Conservation (phyloP, 2,113 vertebrate genomes). For the Megaceryle maxima region DNA sequence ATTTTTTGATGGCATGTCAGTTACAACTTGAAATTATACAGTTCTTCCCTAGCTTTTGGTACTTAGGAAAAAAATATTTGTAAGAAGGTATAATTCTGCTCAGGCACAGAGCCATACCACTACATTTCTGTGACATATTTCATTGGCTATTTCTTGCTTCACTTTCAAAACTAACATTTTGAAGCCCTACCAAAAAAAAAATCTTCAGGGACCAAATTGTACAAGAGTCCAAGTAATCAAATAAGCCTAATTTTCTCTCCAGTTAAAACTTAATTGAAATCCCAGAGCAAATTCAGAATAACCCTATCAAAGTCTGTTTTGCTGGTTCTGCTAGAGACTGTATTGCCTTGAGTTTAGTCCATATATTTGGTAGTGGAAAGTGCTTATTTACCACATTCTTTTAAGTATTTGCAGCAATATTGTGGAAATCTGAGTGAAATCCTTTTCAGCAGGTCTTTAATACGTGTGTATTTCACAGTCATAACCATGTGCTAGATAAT, state of each 20-base stretch:
- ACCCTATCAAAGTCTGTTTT: fast-evolving
- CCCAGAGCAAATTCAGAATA: not conserved
- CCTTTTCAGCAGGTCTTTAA: not conserved
- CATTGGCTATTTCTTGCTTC: not conserved
- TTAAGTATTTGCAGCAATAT: not conserved
- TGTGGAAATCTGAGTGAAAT: not conserved
- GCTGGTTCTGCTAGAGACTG: not conserved
- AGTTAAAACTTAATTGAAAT: not conserved
- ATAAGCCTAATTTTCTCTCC: not conserved
- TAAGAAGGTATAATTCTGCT: not conserved
- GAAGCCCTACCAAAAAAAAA: not conserved
- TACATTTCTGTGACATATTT: not conserved
- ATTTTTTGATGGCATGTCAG: not conserved
- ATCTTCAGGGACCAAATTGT: not conserved
- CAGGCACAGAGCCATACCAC: not conserved
- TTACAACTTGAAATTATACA: not conserved
- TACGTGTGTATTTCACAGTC: not conserved
- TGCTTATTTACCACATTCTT: not conserved
- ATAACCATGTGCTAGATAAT: not conserved
- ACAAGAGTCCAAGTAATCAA: not conserved
- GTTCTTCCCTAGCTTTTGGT: not conserved
- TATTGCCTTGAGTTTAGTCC: not conserved
- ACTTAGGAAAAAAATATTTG: not conserved
- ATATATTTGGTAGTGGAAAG: not conserved
- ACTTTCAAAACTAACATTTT: not conserved